These are phyloP conservation scores for Colostygia pectinataria DNA, from an alignment of 2,888 invertebrate species.

Conservation along the genomic window DNA sequence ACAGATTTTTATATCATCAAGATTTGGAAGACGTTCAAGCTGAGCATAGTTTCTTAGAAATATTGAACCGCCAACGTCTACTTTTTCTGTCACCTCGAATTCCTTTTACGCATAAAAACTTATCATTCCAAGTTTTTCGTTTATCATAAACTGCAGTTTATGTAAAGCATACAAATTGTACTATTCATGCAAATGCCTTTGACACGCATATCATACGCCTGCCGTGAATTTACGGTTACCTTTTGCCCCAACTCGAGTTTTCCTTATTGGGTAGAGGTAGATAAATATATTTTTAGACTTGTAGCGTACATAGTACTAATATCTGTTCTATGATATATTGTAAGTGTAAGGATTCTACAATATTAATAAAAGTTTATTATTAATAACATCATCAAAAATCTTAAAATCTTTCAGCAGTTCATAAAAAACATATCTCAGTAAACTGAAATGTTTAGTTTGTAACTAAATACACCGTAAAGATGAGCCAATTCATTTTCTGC, in stretches of 20 bases:
- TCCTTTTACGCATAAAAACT: conserved; percentile 1
- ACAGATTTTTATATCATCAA: no score
- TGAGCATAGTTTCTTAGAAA: no score
- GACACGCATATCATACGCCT: conserved; percentile 18
- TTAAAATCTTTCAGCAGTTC: no score
- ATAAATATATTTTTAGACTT: not conserved
- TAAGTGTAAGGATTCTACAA: no score
- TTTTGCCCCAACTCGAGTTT: conserved; percentile 7
- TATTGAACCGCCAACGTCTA: no score
- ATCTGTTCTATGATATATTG: no score
- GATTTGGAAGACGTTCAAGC: no score
- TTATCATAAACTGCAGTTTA: conserved; percentile 16
- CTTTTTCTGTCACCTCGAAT: not conserved
- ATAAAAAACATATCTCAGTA: no score
- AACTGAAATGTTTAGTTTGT: no score
- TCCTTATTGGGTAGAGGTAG: conserved; percentile 2
- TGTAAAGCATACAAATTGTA: conserved; percentile 15
- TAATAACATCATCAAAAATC: no score
- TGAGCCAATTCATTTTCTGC: conserved; percentile 45
- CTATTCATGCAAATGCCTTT: conserved; percentile 18
- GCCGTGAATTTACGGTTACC: conserved; percentile 15
- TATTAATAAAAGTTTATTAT: no score
- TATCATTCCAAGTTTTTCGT: conserved; percentile 9
- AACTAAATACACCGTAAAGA: conserved; percentile 20
- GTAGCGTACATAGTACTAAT: conserved; percentile 5